These are phyloP conservation scores for Lithophane semibrunnea DNA, from an alignment of 2,888 invertebrate genomes.

Conservation along the genomic window DNA sequence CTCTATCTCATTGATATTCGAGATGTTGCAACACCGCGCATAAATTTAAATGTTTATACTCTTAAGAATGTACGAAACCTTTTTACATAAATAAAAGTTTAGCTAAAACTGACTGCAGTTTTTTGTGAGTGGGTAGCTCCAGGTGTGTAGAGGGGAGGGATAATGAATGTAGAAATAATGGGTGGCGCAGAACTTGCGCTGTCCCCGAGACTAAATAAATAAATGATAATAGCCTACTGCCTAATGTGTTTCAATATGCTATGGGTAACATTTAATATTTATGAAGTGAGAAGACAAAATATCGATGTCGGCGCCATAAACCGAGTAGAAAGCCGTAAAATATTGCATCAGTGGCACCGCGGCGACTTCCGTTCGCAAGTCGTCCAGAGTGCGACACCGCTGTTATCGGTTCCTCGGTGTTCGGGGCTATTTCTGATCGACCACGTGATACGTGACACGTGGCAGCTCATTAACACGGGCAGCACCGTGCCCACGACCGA, in stretches of 20 bases:
- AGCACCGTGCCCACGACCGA: constrained; percentile 49
- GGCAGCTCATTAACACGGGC: constrained; percentile 61
- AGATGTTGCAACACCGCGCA: constrained; percentile 37
- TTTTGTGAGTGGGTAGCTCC: neutral
- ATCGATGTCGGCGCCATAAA: constrained; percentile 48
- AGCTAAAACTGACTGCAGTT: neutral
- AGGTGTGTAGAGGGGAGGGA: neutral
- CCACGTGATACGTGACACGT: constrained; percentile 54
- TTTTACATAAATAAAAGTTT: constrained; percentile 8
- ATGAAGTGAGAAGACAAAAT: constrained; percentile 54
- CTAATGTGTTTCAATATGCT: constrained; percentile 16
- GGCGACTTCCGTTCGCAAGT: constrained; percentile 67
- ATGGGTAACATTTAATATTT: constrained; percentile 37
- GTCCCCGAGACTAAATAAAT: neutral
- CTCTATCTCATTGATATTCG: constrained; percentile 62
- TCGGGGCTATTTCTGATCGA: constrained; percentile 65
- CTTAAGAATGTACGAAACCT: constrained; percentile 31
- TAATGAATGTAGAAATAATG: neutral
- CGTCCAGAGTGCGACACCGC: constrained; percentile 60
- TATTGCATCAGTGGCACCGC: constrained; percentile 60
- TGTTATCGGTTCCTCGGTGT: constrained; percentile 62
- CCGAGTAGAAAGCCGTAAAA: constrained; percentile 64
- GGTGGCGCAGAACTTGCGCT: neutral
- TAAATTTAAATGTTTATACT: constrained; percentile 47
- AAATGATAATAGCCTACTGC: constrained; percentile 1